Conservation (phyloP, 2,888 invertebrate genomes). For the Philonicus albiceps region DNA sequence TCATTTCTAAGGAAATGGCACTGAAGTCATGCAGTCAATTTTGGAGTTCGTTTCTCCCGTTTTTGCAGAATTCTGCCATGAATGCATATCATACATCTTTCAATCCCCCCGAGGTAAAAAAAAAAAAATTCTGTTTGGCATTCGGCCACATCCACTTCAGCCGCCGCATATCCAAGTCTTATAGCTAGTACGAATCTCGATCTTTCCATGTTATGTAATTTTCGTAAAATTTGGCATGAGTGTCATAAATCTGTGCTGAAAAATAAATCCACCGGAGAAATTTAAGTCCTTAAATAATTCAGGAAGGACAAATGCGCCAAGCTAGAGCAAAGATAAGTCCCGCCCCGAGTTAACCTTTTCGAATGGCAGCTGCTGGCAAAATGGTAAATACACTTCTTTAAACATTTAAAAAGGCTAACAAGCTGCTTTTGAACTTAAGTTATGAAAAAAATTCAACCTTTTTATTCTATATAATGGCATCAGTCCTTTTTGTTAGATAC, state of each 20-base stretch:
- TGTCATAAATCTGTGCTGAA: slow-evolving; percentile 11
- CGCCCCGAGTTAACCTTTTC: background rate
- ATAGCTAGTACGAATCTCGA: background rate
- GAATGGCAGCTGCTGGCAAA: background rate
- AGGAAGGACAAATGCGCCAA: background rate
- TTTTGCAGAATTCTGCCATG: background rate
- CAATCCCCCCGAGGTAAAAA: background rate
- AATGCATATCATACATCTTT: slow-evolving; percentile 22
- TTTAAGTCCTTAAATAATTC: background rate
- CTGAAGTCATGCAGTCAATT: slow-evolving; percentile 33
- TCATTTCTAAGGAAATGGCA: slow-evolving; percentile 17
- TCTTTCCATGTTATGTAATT: slow-evolving; percentile 11
- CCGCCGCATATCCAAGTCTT: slow-evolving; percentile 15
- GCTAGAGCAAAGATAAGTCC: background rate
- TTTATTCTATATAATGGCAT: background rate
- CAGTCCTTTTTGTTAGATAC: background rate
- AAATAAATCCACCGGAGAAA: background rate
- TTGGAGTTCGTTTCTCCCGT: background rate
- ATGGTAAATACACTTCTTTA: background rate
- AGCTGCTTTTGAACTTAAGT: background rate
- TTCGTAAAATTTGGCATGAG: slow-evolving; percentile 7
- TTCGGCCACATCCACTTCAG: slow-evolving; percentile 20
- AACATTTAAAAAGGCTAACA: background rate
- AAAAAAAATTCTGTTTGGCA: slow-evolving; percentile 11
- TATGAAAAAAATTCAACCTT: background rate